phyloP scores from a whole-genome alignment of 1,140 invertebrate genomes.

The Drosophila leontia region DNA sequence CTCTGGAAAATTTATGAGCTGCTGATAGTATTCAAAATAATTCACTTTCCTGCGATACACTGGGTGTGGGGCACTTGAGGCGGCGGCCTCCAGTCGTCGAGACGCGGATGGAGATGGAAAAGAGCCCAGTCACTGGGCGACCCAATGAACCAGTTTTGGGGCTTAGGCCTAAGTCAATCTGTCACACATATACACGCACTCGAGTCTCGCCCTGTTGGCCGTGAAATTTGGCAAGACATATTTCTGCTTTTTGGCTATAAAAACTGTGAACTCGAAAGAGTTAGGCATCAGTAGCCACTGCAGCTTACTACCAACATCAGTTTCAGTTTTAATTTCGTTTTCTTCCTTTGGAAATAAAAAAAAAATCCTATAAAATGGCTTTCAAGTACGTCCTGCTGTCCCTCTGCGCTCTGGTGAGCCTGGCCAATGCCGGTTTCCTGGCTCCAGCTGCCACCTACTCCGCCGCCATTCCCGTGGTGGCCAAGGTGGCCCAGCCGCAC shows the following conservation, averaged over 20 bases:
- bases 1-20: conserved; percentile 74
- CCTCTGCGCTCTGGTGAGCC: conserved; percentile 82
- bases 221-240: conserved; percentile 67
- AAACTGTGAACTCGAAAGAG: conserved; percentile 34
- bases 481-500: conserved; percentile 84
- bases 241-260: conserved; percentile 56
- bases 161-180: conserved; percentile 77
- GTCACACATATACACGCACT: conserved; percentile 57
- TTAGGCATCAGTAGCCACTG: conserved; percentile 66
- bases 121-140: conserved; percentile 51
- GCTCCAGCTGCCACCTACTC: conserved; percentile 63
- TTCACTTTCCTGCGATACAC: conserved; percentile 50
- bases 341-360: conserved; percentile 1
- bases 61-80: conserved; percentile 34
- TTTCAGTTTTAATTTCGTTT: conserved; percentile 3
- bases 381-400: conserved; percentile 85
- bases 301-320: conserved; percentile 51
- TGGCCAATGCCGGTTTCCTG: conserved; percentile 84
- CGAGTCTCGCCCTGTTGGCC: conserved; percentile 35
- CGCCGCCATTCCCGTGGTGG: conserved; percentile 67
- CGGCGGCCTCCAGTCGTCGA: conserved; percentile 40
- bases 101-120: conserved; percentile 4
- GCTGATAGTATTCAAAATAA: conserved; percentile 80
- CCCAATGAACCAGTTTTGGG: conserved; percentile 72
- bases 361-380: conserved; percentile 64